phyloP scores from a whole-genome alignment of 1,140 invertebrate species.

The Charaxes varanes region DNA sequence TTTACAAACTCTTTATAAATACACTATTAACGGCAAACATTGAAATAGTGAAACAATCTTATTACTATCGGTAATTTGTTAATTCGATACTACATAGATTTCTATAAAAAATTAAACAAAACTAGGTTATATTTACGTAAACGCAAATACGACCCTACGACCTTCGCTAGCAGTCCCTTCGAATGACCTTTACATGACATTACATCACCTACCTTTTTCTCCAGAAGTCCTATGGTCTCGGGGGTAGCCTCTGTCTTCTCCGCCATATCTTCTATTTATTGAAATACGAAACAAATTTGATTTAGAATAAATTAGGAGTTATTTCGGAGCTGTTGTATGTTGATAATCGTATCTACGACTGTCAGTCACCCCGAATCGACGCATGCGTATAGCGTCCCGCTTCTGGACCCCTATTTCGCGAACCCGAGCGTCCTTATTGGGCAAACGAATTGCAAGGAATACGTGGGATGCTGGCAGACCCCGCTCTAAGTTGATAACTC shows the following conservation, averaged over 20 bases:
- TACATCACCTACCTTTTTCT: constrained; percentile 30
- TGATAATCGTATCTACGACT: constrained; percentile 7
- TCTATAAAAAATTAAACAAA: too few relatives aligned
- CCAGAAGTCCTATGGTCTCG: constrained; percentile 27
- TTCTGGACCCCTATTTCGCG: constrained; percentile 6
- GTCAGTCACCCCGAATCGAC: constrained; percentile 8
- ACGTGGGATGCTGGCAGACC: neutral
- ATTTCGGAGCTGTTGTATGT: constrained; percentile 1
- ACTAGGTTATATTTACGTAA: too few relatives aligned
- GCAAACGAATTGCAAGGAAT: constrained; percentile 2
- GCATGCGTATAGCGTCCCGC: constrained; percentile 11
- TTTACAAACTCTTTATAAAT: too few relatives aligned
- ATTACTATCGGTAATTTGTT: too few relatives aligned
- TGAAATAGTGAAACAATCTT: too few relatives aligned
- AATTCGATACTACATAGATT: too few relatives aligned
- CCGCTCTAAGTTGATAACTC: neutral
- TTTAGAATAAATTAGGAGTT: constrained; percentile 3
- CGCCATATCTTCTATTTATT: constrained; percentile 22
- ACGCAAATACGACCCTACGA: neutral
- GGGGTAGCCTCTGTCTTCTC: constrained; percentile 21
- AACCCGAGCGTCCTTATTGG: neutral
- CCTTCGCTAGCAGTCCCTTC: neutral
- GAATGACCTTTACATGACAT: constrained; percentile 26
- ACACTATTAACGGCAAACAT: too few relatives aligned
- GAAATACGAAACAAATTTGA: neutral